Evolutionary conservation across 1,140 invertebrate genomes (phyloP), one percentile per base, ranked within the genome.

Genomic region (Mactra quadrangularis): DNA sequence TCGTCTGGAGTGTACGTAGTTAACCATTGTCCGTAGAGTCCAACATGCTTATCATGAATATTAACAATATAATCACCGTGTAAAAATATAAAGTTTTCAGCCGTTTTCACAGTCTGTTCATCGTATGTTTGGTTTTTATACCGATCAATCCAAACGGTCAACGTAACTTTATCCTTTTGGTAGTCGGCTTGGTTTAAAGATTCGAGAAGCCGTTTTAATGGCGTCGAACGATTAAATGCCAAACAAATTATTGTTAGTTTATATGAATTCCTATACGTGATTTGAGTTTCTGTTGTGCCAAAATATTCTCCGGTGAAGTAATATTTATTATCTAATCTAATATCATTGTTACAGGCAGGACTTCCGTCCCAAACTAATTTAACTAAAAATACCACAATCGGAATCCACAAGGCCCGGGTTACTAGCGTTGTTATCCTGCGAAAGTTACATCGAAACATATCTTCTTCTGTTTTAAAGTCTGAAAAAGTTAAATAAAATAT

Each of bases 1-100:
- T 41, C 22, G n/a, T n/a, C n/a, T 3, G 62, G 71, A 17, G 60
- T 31, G 87, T 87, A 89, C 1, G 88, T 83, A 9, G 70, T 22
- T 17, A 89, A 22, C 87, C 87, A 89, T 68, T 89, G 87, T 13
- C 87, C 86, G 29, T 72, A 50, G 15, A 89, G 50, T 13, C 85
- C 85, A 6, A 79, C 87, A 53, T 87, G 85, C 1, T 47, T 50
- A 0, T 29, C 9, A 17, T 84, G 71, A 15, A 68, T 47, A 41
- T 85, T 64, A 3, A 89, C 86, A 3, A 59, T 19, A 38, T 62
- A 60, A 0, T 35, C 19, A 7, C 86, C 87, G 53, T 83, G 68
- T 22, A 68, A 62, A 85, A 87, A 89, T 6, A 17, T 38, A 66
- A 85, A 88, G 17, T 33, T 33, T 1, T 17, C 22, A 27, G 85